phyloP scores from a whole-genome alignment of 2,113 vertebrate genomes.

The Pachycephala philippinensis region DNA sequence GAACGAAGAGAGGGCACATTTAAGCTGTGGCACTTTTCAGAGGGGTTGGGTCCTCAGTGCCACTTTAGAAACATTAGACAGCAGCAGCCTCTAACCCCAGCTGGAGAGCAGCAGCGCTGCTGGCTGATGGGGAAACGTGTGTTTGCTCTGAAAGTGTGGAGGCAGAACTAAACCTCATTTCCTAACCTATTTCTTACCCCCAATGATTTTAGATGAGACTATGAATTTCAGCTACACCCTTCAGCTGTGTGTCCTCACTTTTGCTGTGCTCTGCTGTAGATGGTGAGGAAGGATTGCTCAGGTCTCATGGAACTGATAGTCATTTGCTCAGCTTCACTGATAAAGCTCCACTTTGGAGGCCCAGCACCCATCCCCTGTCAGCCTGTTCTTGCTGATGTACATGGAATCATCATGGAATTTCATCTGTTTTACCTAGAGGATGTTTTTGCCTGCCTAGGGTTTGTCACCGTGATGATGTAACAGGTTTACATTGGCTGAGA shows the following conservation, averaged over 20 bases:
- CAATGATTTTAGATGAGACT: background rate
- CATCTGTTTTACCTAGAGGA: background rate
- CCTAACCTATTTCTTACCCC: background rate
- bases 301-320: background rate
- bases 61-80: background rate
- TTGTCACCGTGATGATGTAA: background rate
- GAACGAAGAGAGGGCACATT: background rate
- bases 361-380: background rate
- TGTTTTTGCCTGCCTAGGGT: background rate
- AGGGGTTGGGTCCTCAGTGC: background rate
- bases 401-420: background rate
- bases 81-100: background rate
- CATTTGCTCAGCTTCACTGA: background rate
- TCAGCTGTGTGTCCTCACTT: background rate
- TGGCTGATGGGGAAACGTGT: fast-evolving
- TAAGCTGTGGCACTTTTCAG: background rate
- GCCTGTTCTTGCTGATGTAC: background rate
- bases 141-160: background rate
- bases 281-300: background rate
- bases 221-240: background rate
- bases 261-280: background rate
- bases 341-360: background rate
- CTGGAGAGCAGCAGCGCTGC: background rate
- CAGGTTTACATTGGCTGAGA: background rate
- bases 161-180: background rate